phyloP scores from a whole-genome alignment of 2,888 invertebrate genomes.

The Netelia inedita region DNA sequence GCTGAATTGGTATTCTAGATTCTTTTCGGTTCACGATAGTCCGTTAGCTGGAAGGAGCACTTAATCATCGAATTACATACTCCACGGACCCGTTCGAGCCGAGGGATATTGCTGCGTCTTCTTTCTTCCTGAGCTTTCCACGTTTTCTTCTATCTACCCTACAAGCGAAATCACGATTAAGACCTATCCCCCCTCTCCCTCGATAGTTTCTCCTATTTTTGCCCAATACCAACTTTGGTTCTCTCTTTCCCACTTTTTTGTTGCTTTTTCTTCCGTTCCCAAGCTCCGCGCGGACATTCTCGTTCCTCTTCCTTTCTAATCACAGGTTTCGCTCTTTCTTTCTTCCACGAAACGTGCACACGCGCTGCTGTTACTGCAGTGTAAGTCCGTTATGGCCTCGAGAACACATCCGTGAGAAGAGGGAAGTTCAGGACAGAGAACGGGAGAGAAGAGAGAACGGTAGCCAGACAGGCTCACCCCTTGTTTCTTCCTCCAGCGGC shows the following conservation, averaged over 20 bases:
- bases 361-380: conserved; percentile 2
- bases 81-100: conserved; percentile 39
- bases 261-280: neutral
- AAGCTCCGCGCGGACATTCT: neutral
- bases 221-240: conserved; percentile 8
- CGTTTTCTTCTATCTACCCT: conserved; percentile 7
- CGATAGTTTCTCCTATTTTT: conserved; percentile 8
- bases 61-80: conserved; percentile 63
- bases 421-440: conserved; percentile 27
- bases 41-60: conserved; percentile 32
- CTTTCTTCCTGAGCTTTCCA: neutral
- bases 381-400: conserved; percentile 32
- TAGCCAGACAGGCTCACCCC: conserved; percentile 53
- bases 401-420: conserved; percentile 43
- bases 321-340: conserved; percentile 29
- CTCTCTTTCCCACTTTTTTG: neutral
- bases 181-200: conserved; percentile 52
- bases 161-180: conserved; percentile 50
- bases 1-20: conserved; percentile 21
- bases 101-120: conserved; percentile 18
- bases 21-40: conserved; percentile 25
- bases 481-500: conserved; percentile 56
- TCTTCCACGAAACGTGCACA: conserved; percentile 6
- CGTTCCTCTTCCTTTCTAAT: conserved; percentile 46
- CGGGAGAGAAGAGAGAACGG: neutral